Base-by-base conservation (phyloP, 2,113 vertebrate genomes). In the Bos javanicus region DNA sequence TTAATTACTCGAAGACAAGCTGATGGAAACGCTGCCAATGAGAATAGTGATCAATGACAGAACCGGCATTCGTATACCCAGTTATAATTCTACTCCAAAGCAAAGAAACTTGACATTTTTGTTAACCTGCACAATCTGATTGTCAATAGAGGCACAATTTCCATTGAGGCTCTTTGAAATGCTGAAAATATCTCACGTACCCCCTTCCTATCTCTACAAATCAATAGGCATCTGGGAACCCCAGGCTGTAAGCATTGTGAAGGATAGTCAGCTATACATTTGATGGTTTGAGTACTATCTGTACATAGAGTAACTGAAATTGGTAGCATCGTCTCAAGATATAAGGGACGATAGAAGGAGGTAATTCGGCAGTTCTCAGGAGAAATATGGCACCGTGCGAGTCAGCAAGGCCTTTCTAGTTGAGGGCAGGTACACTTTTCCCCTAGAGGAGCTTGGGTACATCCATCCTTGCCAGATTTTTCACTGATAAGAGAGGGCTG, bases 1-100 rank as follows among this genome's bases (percentile, higher is more conserved):
- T 87, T 83, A 92, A 96, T 97, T 95, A 95, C 95, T 97, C 87
- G n/a, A 90, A 95, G 67, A n/a, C 56, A 28, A 81, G 59, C 82
- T 59, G 60, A 95, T 7, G 25, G 97, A 91, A 86, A 36, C 60
- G 30, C 36, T 90, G 92, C 83, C 92, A 64, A 25, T 26, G 82
- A 87, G 78, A 60, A 43, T 7, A 84, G 71, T 15, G 83, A 95
- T 94, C 89, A 52, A 95, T 93, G 87, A 81, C 43, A 95, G 60
- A 74, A 81, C 64, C 86, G 60, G 94, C 92, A 6, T 39, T n/a
- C 2, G 36, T 19, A 39, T 48, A 17, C 86, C 83, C 25, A 33
- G 83, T 87, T 87, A 91, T 87, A 85, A 96, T 90, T 96, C 60
- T 12, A 12, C 87, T 80, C 90, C 90, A 64, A 62, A 94, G 95